These are phyloP conservation scores for Marronus borbonicus DNA, from an alignment of 2,888 invertebrate species.

Conservation along the genomic window DNA sequence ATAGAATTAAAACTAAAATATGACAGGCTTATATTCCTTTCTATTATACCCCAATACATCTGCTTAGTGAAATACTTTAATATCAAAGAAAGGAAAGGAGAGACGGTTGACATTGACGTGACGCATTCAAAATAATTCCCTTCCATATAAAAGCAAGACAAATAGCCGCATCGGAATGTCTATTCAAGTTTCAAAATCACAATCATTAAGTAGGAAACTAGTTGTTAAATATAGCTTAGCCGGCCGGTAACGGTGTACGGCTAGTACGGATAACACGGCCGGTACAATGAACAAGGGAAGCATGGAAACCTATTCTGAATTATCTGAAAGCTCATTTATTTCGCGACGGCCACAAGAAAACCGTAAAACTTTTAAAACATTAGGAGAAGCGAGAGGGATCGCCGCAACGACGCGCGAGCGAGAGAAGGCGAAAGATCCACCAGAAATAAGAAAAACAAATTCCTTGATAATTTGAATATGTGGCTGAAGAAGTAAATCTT, in stretches of 20 bases:
- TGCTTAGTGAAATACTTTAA: conserved; percentile 21
- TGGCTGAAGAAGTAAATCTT: conserved; percentile 71
- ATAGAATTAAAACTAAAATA: not conserved
- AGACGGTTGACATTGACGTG: conserved; percentile 30
- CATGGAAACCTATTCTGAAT: conserved; percentile 54
- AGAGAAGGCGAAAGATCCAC: conserved; percentile 40
- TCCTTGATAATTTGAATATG: conserved; percentile 73
- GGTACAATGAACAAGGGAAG: conserved; percentile 51
- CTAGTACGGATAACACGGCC: conserved; percentile 36
- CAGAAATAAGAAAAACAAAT: conserved; percentile 70
- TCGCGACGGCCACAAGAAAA: conserved; percentile 56
- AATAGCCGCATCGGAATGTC: conserved; percentile 47
- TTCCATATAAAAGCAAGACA: conserved; percentile 39
- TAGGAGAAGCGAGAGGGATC: conserved; percentile 60
- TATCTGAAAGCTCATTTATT: conserved; percentile 61
- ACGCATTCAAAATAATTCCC: conserved; percentile 25
- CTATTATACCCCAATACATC: conserved; percentile 8
- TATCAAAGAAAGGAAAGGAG: conserved; percentile 9
- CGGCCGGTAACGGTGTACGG: conserved; percentile 45
- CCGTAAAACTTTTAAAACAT: conserved; percentile 64
- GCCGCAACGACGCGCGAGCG: conserved; percentile 5
- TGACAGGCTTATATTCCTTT: conserved; percentile 23
- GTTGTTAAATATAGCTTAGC: conserved; percentile 47
- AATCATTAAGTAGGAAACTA: conserved; percentile 43
- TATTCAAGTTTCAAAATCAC: conserved; percentile 48